Base-by-base conservation (phyloP, 2,113 vertebrate species). In the Artemisiospiza belli region DNA sequence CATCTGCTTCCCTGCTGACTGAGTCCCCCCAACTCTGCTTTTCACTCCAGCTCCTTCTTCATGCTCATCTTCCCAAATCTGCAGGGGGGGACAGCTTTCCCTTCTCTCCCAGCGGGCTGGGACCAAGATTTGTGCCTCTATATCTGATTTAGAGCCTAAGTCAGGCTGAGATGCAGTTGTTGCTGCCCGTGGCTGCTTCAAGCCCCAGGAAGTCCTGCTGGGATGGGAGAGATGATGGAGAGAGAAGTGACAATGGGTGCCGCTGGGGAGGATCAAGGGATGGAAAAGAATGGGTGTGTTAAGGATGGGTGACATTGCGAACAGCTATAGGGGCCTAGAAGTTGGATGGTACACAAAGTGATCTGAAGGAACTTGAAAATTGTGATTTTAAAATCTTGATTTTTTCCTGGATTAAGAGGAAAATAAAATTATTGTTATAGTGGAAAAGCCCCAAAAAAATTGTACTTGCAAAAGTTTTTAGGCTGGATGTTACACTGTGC, bases 151-250 rank as follows among this genome's bases (percentile, higher is more conserved):
- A 9, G 13, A 80, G 61, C 20, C 6, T 28, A 61, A 28, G 7
- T 49, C 4, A 9, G 37, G 35, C 33, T 69, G 39, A 74, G 43
- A 19, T 49, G n/a, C 3, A 11, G 22, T 9, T 1, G 1, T 14
- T 68, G 21, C 21, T 91, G 39, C 24, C 39, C 0, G 0, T 14
- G 59, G 8, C 15, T 68, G 16, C 31, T 76, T 49, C 25, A 54
- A 5, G 2, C 3, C 28, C 14, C 28, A 30, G 43, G 20, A 27
- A 44, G 8, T 25, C 24, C 12, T 30, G 11, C 41, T 64, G 35
- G 44, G 22, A 31, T 63, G 24, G 33, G 12, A 0, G 8, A 73
- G n/a, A 24, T n/a, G n/a, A 12, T 22, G 10, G 8, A 39, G 21
- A 52, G 46, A 62, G 35, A 76, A 85, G 6, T 47, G 39, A 13